Base-by-base conservation (phyloP, 2,888 invertebrate genomes). In the Trichopoda pennipes region DNA sequence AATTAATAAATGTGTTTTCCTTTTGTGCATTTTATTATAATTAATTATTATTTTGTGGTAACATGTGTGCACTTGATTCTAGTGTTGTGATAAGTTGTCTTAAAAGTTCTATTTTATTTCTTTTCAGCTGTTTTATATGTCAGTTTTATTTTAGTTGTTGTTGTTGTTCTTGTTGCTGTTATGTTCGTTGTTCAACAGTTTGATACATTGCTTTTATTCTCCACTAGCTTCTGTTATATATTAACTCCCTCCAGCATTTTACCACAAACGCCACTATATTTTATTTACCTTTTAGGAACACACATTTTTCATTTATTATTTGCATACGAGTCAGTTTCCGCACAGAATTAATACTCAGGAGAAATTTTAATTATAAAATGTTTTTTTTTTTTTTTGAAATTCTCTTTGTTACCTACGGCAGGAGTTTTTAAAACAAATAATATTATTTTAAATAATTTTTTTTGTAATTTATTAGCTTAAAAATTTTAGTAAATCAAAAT, bases 41-140 rank as follows among this genome's bases (percentile, higher is more conserved):
- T 53, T 21, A 28, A 28, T 56, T 14, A 51, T 21, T 56, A 4
- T 74, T 64, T 76, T 44, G 63, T 58, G 64, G 75, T 53, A 75
- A 64, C 70, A 80, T 75, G 53, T 80, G 68, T 75, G 28, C 28
- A 58, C 63, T 74, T 63, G 69, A 80, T 80, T 74, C 68, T 69
- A 63, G 61, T 64, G 51, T 80, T 69, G 56, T 68, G 63, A 70
- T 75, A 80, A 75, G 80, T 64, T 80, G 80, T 80, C 75, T 64
- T 58, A 55, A 80, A 75, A 80, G 69, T 80, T 80, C 58, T 70
- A 42, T 32, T 68, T 61, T 69, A 28, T 14, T 23, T 53, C 28
- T 55, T 55, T 51, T 76, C 21, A 69, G 17, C n/a, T 10, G 38
- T 7, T 38, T 38, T 38, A 35, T 35, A 47, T 28, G 28, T 28